Evolutionary conservation across 2,113 vertebrate species (phyloP), one percentile per base, ranked within the genome.

Genomic region (Dicrurus megarhynchus): DNA sequence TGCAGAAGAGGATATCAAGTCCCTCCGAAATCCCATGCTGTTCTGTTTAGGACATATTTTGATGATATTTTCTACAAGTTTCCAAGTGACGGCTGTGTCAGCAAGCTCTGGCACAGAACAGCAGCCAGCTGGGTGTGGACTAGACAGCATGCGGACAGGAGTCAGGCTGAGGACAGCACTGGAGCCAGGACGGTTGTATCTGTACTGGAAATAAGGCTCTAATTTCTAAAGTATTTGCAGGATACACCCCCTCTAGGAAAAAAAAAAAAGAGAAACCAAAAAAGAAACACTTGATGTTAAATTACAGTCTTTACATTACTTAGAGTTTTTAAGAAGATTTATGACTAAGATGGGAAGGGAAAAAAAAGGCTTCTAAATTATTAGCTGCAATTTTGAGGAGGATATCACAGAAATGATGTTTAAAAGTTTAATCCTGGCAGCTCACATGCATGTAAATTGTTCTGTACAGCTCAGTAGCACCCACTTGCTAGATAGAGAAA

Each of bases 111-210:
- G 87, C 78, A 89, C 23, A 84, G 76, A 76, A 21, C 9, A 50
- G 50, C 74, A 74, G 47, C 33, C 78, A 93, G 55, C 52, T 94
- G 94, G 85, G 87, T 77, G 94, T 74, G 90, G 95, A 89, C 93
- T 27, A 84, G 88, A 76, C 61, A 84, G 89, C 6, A 46, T 41
- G 76, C 30, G 89, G 70, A 88, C 59, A 78, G 60, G 24, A 95
- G 35, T 81, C 71, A 91, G 85, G 67, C 76, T 94, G 67, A 85
- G 75, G 82, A 97, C 60, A 86, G 64, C 60, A 63, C 16, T 67
- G 33, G 5, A 84, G 67, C 59, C 67, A 84, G 63, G 90, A 90
- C 0, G 0, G 78, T 88, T 94, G 59, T 80, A 76, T 74, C 79
- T 83, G 67, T 77, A 47, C 70, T 95, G 63, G 90, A 96, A 91